Evolutionary conservation across 2,888 invertebrate genomes (phyloP).

Genomic region (Callinectes sapidus): DNA sequence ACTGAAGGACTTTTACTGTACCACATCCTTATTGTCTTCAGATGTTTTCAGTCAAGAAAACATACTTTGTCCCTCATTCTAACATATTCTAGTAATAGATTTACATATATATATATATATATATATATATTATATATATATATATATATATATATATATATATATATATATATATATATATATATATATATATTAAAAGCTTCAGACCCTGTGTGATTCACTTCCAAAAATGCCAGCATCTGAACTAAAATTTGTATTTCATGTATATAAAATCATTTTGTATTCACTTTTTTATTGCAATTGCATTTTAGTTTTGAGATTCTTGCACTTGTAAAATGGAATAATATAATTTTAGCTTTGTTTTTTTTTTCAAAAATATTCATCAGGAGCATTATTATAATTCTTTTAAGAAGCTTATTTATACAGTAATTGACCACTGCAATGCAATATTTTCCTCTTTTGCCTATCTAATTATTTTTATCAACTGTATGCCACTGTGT

Average conservation of each 20-base stretch:
- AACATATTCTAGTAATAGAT: neutral
- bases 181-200: neutral
- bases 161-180: neutral
- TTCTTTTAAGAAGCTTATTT: neutral
- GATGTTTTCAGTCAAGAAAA: neutral
- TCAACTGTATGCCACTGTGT: neutral
- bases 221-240: neutral
- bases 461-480: neutral
- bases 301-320: neutral
- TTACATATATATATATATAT: neutral
- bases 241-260: neutral
- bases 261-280: neutral
- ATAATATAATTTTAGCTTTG: neutral
- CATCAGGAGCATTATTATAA: neutral
- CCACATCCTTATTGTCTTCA: neutral
- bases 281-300: neutral
- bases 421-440: neutral
- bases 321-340: neutral
- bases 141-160: neutral
- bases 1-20: constrained; percentile 29
- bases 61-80: neutral
- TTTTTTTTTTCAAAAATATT: neutral
- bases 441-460: constrained; percentile 4
- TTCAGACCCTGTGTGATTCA: neutral
- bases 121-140: neutral